Conservation (phyloP, 2,113 vertebrate species). For the Ptyas mucosa region DNA sequence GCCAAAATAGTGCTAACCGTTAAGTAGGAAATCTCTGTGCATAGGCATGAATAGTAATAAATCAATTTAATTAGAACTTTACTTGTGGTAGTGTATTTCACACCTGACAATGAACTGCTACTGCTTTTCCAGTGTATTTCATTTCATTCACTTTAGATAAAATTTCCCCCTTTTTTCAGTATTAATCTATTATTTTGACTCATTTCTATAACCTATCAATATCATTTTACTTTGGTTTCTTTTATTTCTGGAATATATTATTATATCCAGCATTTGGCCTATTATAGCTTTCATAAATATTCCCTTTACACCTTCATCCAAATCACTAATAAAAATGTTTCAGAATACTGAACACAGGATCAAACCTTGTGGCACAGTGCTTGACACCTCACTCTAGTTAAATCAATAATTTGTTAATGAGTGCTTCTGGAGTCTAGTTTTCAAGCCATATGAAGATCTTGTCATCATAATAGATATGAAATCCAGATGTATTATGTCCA, state of each 20-base stretch:
- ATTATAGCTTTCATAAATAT: neutral
- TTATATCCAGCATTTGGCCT: neutral
- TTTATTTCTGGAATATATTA: neutral
- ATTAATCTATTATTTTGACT: neutral
- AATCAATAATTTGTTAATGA: neutral
- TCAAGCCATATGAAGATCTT: neutral
- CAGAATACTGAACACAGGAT: neutral
- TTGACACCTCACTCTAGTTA: neutral
- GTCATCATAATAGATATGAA: neutral
- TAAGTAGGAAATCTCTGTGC: neutral
- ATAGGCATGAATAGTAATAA: neutral
- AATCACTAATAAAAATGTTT: neutral
- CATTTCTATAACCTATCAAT: neutral
- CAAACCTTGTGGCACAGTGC: neutral
- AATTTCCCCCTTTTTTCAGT: neutral
- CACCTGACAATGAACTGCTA: neutral
- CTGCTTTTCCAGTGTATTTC: neutral
- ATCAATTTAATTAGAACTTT: neutral
- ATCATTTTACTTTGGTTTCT: neutral
- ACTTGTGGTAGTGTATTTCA: neutral
- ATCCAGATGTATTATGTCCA: neutral
- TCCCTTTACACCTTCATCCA: neutral
- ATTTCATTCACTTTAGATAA: neutral
- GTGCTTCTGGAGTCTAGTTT: neutral
- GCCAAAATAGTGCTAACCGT: neutral